Conservation (phyloP, 1,140 invertebrate genomes). For the Oryctes rhinoceros region DNA sequence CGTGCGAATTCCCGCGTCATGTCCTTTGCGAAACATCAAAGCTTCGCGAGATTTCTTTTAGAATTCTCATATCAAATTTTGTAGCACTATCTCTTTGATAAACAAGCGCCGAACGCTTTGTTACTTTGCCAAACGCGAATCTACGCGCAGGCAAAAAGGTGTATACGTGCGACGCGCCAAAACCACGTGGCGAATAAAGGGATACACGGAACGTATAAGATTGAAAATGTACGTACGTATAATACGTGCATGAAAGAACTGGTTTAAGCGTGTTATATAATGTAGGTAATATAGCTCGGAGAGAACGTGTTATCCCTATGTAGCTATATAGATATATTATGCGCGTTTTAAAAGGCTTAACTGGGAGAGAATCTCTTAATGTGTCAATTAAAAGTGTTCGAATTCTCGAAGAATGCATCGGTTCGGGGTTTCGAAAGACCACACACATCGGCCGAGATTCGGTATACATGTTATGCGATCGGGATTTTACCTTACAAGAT, state of each 20-base stretch:
- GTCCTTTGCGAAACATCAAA: no score
- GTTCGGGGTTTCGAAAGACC: conserved; percentile 45
- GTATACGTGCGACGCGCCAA: neutral
- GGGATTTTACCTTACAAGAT: conserved; percentile 41
- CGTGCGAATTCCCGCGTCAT: no score
- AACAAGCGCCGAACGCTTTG: neutral
- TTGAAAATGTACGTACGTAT: conserved; percentile 38
- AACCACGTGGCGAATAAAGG: conserved; percentile 26
- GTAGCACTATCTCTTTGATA: no score
- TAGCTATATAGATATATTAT: neutral
- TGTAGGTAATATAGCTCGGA: neutral
- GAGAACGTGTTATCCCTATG: neutral
- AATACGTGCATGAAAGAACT: conserved; percentile 46
- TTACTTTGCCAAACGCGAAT: neutral
- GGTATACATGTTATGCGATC: conserved; percentile 17
- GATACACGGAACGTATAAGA: conserved; percentile 4
- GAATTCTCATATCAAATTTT: no score
- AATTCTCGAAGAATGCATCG: conserved; percentile 46
- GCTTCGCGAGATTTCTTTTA: no score
- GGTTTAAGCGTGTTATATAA: conserved; percentile 49
- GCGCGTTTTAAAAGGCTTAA: conserved; percentile 45
- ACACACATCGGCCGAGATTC: conserved; percentile 46
- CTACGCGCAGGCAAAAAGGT: neutral
- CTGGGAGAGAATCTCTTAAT: conserved; percentile 46
- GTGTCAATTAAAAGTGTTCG: conserved; percentile 54